Evolutionary conservation across 2,797 vertebrate genomes (phyloP).

Genomic region (Melanotaenia trifasciata): DNA sequence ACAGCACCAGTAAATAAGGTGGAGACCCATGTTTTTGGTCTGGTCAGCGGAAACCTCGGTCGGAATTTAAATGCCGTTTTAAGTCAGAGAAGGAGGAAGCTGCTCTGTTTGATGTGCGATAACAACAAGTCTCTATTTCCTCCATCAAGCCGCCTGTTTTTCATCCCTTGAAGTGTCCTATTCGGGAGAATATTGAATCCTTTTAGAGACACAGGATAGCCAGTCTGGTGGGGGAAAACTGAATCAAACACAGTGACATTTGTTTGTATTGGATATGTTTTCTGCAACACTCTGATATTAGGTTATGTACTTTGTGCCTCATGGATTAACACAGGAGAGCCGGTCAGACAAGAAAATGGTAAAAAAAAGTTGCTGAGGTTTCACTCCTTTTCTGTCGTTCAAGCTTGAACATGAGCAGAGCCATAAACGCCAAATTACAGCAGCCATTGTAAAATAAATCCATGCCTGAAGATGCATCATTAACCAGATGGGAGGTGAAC

Average conservation of each 20-base stretch:
- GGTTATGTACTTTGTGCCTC: background rate
- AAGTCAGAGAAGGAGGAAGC: too few species aligned
- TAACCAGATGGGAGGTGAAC: conserved; percentile 45
- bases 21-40: conserved; percentile 77
- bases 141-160: conserved; percentile 12
- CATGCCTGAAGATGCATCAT: conserved; percentile 48
- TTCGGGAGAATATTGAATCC: conserved; percentile 16
- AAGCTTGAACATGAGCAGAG: conserved; percentile 18
- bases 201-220: conserved; percentile 6
- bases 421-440: conserved; percentile 48
- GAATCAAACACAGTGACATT: background rate
- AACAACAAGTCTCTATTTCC: conserved; percentile 5
- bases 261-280: background rate
- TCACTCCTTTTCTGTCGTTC: conserved; percentile 3
- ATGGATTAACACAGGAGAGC: background rate
- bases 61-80: too few species aligned
- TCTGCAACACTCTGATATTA: background rate
- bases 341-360: background rate
- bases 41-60: conserved; percentile 29
- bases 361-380: conserved; percentile 28
- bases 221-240: background rate
- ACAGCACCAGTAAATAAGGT: conserved; percentile 80
- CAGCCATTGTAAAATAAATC: conserved; percentile 51
- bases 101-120: conserved; percentile 11
- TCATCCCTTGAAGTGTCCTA: conserved; percentile 22